Conservation (phyloP, 2,888 invertebrate species). For the Hemicrepidius hirtus region DNA sequence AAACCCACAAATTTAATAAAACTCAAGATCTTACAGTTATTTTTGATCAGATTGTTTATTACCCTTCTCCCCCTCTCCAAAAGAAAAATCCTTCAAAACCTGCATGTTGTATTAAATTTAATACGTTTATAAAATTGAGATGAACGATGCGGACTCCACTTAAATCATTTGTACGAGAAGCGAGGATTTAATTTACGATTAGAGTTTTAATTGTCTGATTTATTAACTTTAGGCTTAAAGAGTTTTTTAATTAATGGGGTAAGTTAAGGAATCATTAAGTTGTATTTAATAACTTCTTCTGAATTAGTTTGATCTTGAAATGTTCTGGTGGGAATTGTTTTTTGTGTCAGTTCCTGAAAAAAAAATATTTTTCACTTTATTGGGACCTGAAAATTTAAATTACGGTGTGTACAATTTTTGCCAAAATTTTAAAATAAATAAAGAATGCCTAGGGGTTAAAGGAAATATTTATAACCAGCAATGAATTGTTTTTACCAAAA, state of each 20-base stretch:
- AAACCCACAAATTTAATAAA: too few relatives aligned
- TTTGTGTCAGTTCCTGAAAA: neutral
- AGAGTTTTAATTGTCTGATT: conserved; percentile 13
- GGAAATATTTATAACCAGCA: neutral
- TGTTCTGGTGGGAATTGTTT: conserved; percentile 5
- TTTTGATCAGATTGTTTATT: too few relatives aligned
- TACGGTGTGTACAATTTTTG: conserved; percentile 9
- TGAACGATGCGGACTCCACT: neutral
- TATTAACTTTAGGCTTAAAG: conserved; percentile 8
- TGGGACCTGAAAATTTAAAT: too few relatives aligned
- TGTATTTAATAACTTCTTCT: conserved; percentile 2
- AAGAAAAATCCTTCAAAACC: too few relatives aligned
- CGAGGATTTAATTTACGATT: conserved; percentile 8
- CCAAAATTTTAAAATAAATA: neutral
- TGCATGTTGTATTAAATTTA: neutral
- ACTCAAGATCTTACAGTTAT: too few relatives aligned
- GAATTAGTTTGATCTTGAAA: conserved; percentile 16
- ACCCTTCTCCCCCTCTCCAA: too few relatives aligned
- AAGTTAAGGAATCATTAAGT: conserved; percentile 4
- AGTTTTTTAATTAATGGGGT: conserved; percentile 10
- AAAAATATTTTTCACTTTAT: too few relatives aligned
- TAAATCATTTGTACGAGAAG: conserved; percentile 1
- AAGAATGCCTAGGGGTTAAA: neutral
- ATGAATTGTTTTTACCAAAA: too few relatives aligned
- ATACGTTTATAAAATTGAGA: neutral